A percentile compares a stretch with the other conserved stretches of the same genome.
Evolutionary conservation across 37 sponge, comb jelly and placozoan species (phyloP).

Genomic region (Corticium candelabrum): DNA sequence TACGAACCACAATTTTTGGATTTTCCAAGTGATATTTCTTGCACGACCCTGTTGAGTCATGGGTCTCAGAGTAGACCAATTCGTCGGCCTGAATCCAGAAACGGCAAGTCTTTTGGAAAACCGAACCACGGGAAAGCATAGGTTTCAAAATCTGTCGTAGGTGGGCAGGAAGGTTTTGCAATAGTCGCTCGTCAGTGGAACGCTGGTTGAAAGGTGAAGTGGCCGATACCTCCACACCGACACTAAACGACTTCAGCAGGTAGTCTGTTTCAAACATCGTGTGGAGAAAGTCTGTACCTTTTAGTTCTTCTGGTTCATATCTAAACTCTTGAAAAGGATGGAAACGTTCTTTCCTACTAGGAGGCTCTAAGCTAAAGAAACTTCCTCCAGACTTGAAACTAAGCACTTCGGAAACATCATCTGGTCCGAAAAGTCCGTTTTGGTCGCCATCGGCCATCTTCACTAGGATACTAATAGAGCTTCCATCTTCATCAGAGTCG

Average conservation of each 20-base stretch:
- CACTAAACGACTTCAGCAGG: slow-evolving; percentile 52
- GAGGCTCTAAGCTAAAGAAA: slow-evolving; percentile 55
- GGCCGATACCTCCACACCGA: slow-evolving; percentile 54
- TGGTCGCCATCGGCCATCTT: slow-evolving; percentile 16
- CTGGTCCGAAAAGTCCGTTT: slow-evolving; percentile 27
- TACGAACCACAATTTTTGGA: slow-evolving; percentile 30
- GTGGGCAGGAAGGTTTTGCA: slow-evolving; percentile 26
- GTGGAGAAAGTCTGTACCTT: slow-evolving; percentile 31
- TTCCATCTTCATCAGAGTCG: slow-evolving; percentile 16
- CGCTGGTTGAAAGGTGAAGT: slow-evolving; percentile 53
- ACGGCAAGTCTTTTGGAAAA: slow-evolving; percentile 1
- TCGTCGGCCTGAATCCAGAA: slow-evolving; percentile 71
- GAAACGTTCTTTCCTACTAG: slow-evolving; percentile 24
- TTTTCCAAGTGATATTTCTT: slow-evolving; percentile 6
- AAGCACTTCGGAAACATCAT: slow-evolving; percentile 34
- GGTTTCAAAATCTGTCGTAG: slow-evolving; percentile 32
- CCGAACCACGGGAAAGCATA: slow-evolving; percentile 25
- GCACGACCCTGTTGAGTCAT: neutral
- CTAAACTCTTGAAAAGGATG: slow-evolving; percentile 64
- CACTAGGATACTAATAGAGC: slow-evolving; percentile 26
- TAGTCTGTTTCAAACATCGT: slow-evolving; percentile 61
- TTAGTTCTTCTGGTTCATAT: slow-evolving; percentile 15
- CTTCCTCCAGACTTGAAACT: slow-evolving; percentile 13
- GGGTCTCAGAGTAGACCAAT: slow-evolving; percentile 6
- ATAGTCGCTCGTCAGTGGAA: slow-evolving; percentile 21